Evolutionary conservation across 2,113 vertebrate species (phyloP).

Genomic region (Syrmaticus mikado): DNA sequence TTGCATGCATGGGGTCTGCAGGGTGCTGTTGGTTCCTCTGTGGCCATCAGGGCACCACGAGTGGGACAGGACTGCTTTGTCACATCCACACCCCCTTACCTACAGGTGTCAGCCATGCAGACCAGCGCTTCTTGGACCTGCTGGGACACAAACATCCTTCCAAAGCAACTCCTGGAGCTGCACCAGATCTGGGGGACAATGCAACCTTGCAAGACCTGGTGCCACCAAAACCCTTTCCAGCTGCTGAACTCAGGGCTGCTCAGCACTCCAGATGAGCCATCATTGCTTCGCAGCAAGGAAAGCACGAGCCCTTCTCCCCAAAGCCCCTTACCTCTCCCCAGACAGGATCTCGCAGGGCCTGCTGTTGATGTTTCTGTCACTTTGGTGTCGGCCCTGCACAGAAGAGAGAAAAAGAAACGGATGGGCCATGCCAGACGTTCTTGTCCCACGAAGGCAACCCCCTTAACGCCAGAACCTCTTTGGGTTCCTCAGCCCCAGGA

Average conservation of each 20-base stretch:
- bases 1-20: neutral
- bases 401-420: neutral
- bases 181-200: neutral
- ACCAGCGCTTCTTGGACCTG: fast-evolving
- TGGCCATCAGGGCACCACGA: neutral
- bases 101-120: no score
- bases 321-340: constrained; percentile 82
- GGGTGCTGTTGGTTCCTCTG: no score
- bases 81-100: fast-evolving
- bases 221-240: neutral
- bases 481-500: neutral
- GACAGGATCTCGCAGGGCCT: constrained; percentile 86
- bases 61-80: neutral
- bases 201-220: neutral
- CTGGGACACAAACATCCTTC: fast-evolving
- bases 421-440: neutral
- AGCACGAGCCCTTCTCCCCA: fast-evolving
- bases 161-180: neutral
- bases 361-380: constrained; percentile 87
- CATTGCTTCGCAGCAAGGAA: fast-evolving
- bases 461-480: neutral
- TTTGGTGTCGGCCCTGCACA: constrained; percentile 85
- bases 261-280: neutral
- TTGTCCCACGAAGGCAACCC: neutral
- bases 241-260: neutral